Evolutionary conservation across 1,140 invertebrate species (phyloP), one percentile per base, ranked within the genome.

Genomic region (Hyles euphorbiae): DNA sequence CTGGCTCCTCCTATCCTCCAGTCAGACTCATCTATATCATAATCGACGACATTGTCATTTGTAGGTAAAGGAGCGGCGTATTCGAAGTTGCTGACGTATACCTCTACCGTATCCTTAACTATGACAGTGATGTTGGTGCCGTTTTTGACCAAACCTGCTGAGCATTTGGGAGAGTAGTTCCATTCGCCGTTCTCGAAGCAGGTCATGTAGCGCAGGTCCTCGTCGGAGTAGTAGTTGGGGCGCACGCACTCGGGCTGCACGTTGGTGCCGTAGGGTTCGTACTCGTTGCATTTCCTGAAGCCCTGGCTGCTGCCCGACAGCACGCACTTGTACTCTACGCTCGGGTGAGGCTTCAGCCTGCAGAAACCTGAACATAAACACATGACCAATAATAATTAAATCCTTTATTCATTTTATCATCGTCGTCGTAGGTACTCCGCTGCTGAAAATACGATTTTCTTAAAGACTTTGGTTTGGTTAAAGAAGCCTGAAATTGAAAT

Each of bases 171-270:
- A 40, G 78, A 60, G 70, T 77, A 74, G 68, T 87, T 76, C 80
- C 82, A 88, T 53, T 59, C 79, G 53, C 84, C 84, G 11, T 5
- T 8, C 22, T 81, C 76, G 5, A 76, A 63, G 63, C 87, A 88
- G 3, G 52, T 55, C 82, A 85, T 85, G 32, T 68, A 46, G 9
- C 58, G 50, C 0, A 81, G 63, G 0, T 58, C 43, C 0, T 61
- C 65, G 0, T 55, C 49, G 22, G 60, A 63, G 58, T 78, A 78
- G 53, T 83, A 83, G 56, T 79, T 74, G 4, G 78, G 76, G 3
- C 6, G 33, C 33, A 50, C 48, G 58, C 82, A 85, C 0, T 57
- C 46, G 0, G 80, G 73, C 0, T 55, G 53, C 0, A 81, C 79
- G 1, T 58, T 34, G 0, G 76, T 82, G 0, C 78, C 76, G 0